Conservation (phyloP, 2,797 vertebrate species). For the Oreochromis grahami region DNA sequence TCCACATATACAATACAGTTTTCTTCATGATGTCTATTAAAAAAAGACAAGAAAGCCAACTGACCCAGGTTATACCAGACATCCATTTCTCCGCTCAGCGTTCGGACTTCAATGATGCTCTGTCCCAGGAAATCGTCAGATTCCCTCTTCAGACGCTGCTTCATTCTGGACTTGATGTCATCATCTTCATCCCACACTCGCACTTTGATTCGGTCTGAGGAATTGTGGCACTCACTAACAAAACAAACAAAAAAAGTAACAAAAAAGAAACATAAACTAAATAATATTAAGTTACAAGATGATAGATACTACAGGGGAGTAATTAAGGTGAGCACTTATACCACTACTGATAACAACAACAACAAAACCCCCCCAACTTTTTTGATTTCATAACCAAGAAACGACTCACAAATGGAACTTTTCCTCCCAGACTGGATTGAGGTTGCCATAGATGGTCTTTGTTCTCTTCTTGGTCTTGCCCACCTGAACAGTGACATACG, state of each 20-base stretch:
- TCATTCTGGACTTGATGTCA: constrained; percentile 97
- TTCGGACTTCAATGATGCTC: constrained; percentile 97
- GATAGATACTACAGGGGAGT: not conserved
- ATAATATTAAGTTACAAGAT: not conserved
- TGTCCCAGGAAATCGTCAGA: constrained; percentile 97
- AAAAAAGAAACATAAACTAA: not conserved
- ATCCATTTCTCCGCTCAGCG: constrained; percentile 97
- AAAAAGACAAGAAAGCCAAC: constrained; percentile 30
- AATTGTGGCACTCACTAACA: constrained; percentile 96
- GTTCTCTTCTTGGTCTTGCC: constrained; percentile 99
- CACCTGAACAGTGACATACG: constrained; percentile 96
- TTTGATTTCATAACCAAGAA: not conserved
- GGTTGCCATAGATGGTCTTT: constrained; percentile 97
- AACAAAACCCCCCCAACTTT: not conserved
- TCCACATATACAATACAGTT: not conserved
- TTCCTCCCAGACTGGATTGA: constrained; percentile 98
- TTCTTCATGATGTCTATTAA: not conserved
- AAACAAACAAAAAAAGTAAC: not conserved
- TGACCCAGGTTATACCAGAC: constrained; percentile 99
- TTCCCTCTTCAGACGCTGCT: constrained; percentile 95
- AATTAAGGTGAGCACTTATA: not conserved
- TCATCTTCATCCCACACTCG: constrained; percentile 98
- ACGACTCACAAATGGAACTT: constrained; percentile 96
- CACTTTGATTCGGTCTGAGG: constrained; percentile 96
- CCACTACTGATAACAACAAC: not conserved